phyloP scores from a whole-genome alignment of 2,888 invertebrate species.

The Ganaspis brasiliensis region DNA sequence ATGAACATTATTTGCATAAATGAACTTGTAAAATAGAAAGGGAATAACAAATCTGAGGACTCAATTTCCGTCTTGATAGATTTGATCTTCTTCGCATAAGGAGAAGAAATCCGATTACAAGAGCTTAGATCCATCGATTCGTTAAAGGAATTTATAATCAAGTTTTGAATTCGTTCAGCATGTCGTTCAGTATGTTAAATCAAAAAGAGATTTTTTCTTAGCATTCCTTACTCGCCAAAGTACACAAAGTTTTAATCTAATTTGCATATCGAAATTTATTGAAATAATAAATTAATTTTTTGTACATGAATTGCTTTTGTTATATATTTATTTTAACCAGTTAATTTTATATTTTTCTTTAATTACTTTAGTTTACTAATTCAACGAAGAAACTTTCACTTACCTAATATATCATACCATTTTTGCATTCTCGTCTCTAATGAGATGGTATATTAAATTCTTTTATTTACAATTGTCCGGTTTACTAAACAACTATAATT shows the following conservation, averaged over 20 bases:
- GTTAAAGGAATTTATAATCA: constrained; percentile 10
- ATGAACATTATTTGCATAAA: background rate
- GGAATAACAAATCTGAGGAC: background rate
- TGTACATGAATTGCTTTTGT: no score
- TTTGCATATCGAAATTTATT: background rate
- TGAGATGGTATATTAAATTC: no score
- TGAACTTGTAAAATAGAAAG: background rate
- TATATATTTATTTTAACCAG: no score
- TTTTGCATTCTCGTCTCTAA: no score
- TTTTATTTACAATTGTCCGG: no score
- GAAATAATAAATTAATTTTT: background rate
- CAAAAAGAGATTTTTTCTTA: background rate
- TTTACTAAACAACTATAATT: no score
- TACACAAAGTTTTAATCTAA: background rate
- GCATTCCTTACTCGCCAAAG: background rate
- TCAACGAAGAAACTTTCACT: no score
- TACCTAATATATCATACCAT: no score
- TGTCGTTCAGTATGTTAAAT: background rate
- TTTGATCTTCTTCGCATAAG: constrained; percentile 1
- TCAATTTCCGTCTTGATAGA: background rate
- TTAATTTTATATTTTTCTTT: no score
- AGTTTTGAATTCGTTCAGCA: constrained; percentile 4
- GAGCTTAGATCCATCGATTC: constrained; percentile 24
- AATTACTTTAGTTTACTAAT: no score
- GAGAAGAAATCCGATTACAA: constrained; percentile 27